Evolutionary conservation across 2,888 invertebrate genomes (phyloP).

Genomic region (Ectemnius continuus): DNA sequence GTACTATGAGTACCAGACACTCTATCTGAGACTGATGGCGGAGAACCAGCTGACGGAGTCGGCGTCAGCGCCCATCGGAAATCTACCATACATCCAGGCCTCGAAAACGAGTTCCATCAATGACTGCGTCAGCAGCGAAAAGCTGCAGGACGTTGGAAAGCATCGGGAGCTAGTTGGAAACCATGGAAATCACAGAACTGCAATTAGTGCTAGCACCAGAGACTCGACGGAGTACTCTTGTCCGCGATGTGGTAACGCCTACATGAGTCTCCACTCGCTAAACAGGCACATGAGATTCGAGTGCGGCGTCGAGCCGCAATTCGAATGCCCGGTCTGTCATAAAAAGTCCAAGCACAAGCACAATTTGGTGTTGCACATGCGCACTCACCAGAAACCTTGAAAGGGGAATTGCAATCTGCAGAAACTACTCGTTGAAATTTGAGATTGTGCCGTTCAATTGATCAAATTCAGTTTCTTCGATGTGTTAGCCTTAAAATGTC

Average conservation of each 20-base stretch:
- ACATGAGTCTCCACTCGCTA: conserved; percentile 80
- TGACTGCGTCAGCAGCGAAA: conserved; percentile 13
- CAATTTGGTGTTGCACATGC: conserved; percentile 79
- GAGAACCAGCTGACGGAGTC: conserved; percentile 57
- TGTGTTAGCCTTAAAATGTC: background rate
- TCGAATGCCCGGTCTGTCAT: conserved; percentile 82
- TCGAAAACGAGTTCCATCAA: conserved; percentile 1
- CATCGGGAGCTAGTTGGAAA: conserved; percentile 5
- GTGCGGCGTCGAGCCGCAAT: conserved; percentile 82
- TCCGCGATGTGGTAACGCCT: conserved; percentile 81
- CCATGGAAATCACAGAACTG: conserved; percentile 24
- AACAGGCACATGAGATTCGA: conserved; percentile 82
- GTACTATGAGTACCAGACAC: conserved; percentile 69
- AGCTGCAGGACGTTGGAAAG: conserved; percentile 15
- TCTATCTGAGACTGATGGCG: conserved; percentile 67
- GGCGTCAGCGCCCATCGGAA: background rate
- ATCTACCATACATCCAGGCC: background rate
- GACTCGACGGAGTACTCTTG: conserved; percentile 74
- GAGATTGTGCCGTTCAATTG: background rate
- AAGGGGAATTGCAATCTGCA: conserved; percentile 17
- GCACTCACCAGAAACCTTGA: conserved; percentile 76
- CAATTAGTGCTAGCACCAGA: conserved; percentile 24
- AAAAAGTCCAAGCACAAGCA: conserved; percentile 81
- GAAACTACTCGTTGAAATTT: background rate
- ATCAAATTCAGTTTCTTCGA: background rate